Evolutionary conservation across 2,797 vertebrate species (phyloP), one percentile per base, ranked within the genome.

Genomic region (Phoebastria nigripes): DNA sequence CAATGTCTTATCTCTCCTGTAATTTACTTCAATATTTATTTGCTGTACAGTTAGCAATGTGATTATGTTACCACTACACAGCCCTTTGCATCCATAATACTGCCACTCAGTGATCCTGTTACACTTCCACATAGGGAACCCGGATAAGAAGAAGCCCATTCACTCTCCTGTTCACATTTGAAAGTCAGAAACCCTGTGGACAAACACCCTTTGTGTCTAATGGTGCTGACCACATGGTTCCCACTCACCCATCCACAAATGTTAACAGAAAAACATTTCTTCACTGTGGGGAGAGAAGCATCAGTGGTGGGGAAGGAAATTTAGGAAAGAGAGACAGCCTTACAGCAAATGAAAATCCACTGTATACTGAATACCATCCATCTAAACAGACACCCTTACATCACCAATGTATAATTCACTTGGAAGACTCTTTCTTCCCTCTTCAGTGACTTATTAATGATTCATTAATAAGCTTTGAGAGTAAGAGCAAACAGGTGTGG

Each of bases 401-500:
- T 62, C 42, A 52, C 14, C 65, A 78, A 93, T 83, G 74, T 59
- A 71, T 93, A 95, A 95, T 95, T 96, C 76, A 91, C 91, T 56
- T 85, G n/a, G 69, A 94, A 93, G 55, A 74, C 63, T 87, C 61
- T 93, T 91, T 91, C 61, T 79, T 96, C 92, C 66, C 55, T 84
- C 78, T 94, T 87, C 62, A 42, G 39, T 62, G 58, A 93, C 90
- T 87, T 93, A 88, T 65, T 95, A 92, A 95, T 78, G 83, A 91
- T 89, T 92, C 87, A 96, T 70, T 94, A 94, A 82, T 51, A 92
- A 88, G 51, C 69, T 74, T 79, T 66, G 58, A 77, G 56, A 91
- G 46, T 63, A 67, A 76, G 65, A 93, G 63, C 54, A 93, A 93
- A 79, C 19, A 89, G 58, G 63, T 79, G 51, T 31, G 31, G 83